These are phyloP conservation scores for Euphydryas editha DNA, from an alignment of 2,888 invertebrate genomes.

Conservation along the genomic window DNA sequence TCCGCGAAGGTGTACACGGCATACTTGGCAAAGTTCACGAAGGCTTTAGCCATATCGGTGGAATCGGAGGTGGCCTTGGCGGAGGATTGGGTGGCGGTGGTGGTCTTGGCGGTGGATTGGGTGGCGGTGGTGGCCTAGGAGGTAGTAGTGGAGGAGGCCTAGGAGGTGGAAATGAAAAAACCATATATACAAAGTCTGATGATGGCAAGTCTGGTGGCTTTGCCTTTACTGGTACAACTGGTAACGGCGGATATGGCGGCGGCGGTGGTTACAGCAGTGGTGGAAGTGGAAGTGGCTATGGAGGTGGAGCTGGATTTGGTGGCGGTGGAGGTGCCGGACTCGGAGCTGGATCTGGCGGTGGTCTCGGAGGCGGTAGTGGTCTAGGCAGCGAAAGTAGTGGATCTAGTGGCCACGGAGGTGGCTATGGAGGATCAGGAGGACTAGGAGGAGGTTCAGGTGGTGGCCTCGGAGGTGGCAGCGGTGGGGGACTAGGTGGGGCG, in stretches of 20 bases:
- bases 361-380: too few relatives aligned
- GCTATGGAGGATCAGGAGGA: conserved; percentile 61
- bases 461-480: conserved; percentile 45
- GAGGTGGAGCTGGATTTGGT: conserved; percentile 51
- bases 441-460: conserved; percentile 44
- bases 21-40: conserved; percentile 57
- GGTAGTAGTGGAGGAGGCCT: conserved; percentile 50
- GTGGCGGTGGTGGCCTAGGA: conserved; percentile 51
- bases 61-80: conserved; percentile 40
- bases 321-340: conserved; percentile 37
- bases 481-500: conserved; percentile 48
- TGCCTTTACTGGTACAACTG: conserved; percentile 70
- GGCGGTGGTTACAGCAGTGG: conserved; percentile 65
- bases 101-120: conserved; percentile 37
- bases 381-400: too few relatives aligned
- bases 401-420: conserved; percentile 30
- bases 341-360: conserved; percentile 26
- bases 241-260: conserved; percentile 72
- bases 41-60: conserved; percentile 54
- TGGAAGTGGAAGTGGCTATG: conserved; percentile 64
- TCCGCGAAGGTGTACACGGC: conserved; percentile 44
- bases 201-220: conserved; percentile 77
- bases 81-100: conserved; percentile 40
- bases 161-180: conserved; percentile 51
- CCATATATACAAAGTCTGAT: conserved; percentile 66